These are phyloP conservation scores for Natrix natrix DNA, from an alignment of 2,797 vertebrate species.

Conservation along the genomic window DNA sequence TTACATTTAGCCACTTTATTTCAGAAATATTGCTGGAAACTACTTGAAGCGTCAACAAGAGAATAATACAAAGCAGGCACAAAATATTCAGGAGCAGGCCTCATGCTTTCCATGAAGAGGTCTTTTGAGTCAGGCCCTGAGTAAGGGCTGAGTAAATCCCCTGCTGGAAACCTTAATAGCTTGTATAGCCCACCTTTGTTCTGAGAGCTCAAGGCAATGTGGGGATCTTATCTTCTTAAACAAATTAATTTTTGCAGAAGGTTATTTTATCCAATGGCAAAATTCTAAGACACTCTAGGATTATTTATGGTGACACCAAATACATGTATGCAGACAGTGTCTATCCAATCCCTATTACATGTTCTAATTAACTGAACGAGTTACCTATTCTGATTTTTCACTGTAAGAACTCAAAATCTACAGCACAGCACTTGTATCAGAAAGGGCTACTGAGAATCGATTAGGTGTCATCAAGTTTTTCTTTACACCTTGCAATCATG, in stretches of 20 bases:
- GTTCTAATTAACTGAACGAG: background rate
- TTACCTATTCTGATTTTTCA: background rate
- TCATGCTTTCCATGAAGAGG: background rate
- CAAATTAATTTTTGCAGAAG: background rate
- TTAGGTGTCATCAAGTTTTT: background rate
- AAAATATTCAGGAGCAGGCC: background rate
- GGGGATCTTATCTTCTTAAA: background rate
- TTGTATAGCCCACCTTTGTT: background rate
- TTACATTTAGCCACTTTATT: background rate
- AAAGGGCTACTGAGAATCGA: background rate
- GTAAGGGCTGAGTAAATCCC: background rate
- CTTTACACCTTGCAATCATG: background rate
- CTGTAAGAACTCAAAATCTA: background rate
- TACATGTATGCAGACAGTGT: background rate
- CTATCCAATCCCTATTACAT: background rate
- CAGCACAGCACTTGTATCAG: background rate
- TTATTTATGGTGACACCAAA: background rate
- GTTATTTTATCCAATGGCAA: background rate
- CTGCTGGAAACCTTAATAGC: background rate
- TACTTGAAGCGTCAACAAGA: background rate
- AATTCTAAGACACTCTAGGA: background rate
- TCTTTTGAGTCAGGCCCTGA: background rate
- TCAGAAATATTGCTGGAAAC: background rate
- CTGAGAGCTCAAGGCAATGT: background rate
- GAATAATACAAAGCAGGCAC: background rate